These are phyloP conservation scores for Tribolium castaneum DNA, from an alignment of 1,140 invertebrate species.

Conservation along the genomic window DNA sequence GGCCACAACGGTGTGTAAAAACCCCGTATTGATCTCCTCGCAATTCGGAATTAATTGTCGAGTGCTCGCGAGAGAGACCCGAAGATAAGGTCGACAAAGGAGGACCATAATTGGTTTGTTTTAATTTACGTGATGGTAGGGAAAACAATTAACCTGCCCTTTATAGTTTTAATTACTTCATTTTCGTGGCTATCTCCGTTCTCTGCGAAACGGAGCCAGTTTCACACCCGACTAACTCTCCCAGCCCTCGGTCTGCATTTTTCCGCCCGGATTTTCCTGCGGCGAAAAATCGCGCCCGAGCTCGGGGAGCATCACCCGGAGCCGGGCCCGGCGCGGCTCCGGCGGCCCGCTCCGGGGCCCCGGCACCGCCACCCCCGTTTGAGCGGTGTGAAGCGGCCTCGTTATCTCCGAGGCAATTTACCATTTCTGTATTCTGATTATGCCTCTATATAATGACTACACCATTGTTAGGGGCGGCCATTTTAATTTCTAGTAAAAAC, in stretches of 20 bases:
- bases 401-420: conserved; percentile 64
- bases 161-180: conserved; percentile 66
- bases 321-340: neutral
- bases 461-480: conserved; percentile 62
- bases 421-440: conserved; percentile 64
- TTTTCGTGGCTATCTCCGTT: conserved; percentile 61
- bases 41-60: conserved; percentile 40
- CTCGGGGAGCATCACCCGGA: neutral
- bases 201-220: conserved; percentile 55
- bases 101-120: conserved; percentile 63
- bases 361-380: neutral
- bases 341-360: neutral
- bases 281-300: neutral
- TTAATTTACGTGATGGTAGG: conserved; percentile 65
- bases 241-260: neutral
- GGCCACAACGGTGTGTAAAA: neutral
- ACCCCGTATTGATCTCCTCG: conserved; percentile 5
- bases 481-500: conserved; percentile 65
- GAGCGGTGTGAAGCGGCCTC: conserved; percentile 56
- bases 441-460: conserved; percentile 62
- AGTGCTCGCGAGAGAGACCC: conserved; percentile 37
- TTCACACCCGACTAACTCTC: conserved; percentile 49
- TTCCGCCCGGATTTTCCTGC: neutral
- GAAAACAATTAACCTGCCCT: conserved; percentile 65
- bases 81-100: conserved; percentile 55